Evolutionary conservation across 1,140 invertebrate species (phyloP), one percentile per base, ranked within the genome.

Genomic region (Neuroterus valhalla): DNA sequence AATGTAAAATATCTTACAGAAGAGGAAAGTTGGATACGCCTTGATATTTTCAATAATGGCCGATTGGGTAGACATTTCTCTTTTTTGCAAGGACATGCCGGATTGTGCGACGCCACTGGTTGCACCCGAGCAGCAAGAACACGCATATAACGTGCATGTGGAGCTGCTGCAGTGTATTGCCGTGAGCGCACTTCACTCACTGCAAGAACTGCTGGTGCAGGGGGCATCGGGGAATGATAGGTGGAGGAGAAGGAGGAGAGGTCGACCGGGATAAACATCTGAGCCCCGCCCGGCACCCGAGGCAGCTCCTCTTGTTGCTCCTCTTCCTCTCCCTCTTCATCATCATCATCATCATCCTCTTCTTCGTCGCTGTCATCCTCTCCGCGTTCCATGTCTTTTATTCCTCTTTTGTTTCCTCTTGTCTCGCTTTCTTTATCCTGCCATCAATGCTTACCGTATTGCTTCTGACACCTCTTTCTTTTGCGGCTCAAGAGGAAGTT

Each of bases 221-320:
- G 81, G 80, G 84, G 82, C 78, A 80, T 68, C 68, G 74, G 82
- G 76, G 76, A 81, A 62, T 76, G 72, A 74, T 75, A 76, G 68
- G 55, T 74, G 70, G 78, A 70, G 74, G 77, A 75, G 71, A 69
- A 80, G 77, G 77, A 79, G 84, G 84, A 87, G 88, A 89, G 87
- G 87, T 89, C 88, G 88, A 88, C 84, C 86, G 87, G 87, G 88
- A 89, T 89, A 90, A 90, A 89, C 87, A 88, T 90, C 87, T 86
- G 87, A 89, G 88, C 88, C 86, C 88, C 88, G 87, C 88, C 87
- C 88, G 88, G 87, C 86, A 88, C 88, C 86, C 84, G 87, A 88
- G 86, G 86, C 88, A 87, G 84, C 82, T 77, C 81, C 84, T 86
- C 82, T 85, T 82, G 79, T 86, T 87, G 83, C 83, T 86, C 78